phyloP scores from a whole-genome alignment of 2,797 vertebrate genomes.

The Lacerta viridis region DNA sequence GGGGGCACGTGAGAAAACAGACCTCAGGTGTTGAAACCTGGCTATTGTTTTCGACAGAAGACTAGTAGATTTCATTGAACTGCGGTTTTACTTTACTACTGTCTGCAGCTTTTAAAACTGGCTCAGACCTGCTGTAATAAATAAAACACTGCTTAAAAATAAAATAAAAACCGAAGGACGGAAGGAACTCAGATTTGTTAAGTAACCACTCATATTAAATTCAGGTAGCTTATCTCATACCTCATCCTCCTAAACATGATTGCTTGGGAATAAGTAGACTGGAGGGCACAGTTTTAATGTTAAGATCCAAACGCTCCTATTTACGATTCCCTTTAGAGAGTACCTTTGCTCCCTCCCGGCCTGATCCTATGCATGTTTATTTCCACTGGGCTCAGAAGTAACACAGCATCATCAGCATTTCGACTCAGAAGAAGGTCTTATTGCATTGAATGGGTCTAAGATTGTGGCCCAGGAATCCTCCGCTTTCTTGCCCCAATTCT shows the following conservation, averaged over 20 bases:
- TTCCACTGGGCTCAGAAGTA: neutral
- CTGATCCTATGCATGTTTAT: too few species aligned
- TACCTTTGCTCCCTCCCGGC: too few species aligned
- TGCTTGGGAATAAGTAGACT: neutral
- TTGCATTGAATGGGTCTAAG: too few species aligned
- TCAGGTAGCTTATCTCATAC: neutral
- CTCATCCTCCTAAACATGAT: neutral
- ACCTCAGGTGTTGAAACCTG: neutral
- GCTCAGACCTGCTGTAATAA: neutral
- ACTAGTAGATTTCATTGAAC: neutral
- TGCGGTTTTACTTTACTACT: neutral
- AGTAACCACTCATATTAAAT: neutral
- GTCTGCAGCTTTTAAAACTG: neutral
- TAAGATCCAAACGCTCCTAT: neutral
- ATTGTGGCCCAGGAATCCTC: neutral
- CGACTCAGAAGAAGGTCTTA: too few species aligned
- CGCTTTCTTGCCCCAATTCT: too few species aligned
- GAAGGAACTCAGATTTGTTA: neutral
- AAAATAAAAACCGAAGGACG: neutral
- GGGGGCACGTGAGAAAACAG: neutral
- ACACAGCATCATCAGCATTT: too few species aligned
- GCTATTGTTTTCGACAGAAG: neutral
- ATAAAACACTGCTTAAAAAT: neutral
- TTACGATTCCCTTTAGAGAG: neutral
- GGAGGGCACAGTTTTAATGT: neutral